phyloP scores from a whole-genome alignment of 2,113 vertebrate genomes.

The Hyperoodon ampullatus region DNA sequence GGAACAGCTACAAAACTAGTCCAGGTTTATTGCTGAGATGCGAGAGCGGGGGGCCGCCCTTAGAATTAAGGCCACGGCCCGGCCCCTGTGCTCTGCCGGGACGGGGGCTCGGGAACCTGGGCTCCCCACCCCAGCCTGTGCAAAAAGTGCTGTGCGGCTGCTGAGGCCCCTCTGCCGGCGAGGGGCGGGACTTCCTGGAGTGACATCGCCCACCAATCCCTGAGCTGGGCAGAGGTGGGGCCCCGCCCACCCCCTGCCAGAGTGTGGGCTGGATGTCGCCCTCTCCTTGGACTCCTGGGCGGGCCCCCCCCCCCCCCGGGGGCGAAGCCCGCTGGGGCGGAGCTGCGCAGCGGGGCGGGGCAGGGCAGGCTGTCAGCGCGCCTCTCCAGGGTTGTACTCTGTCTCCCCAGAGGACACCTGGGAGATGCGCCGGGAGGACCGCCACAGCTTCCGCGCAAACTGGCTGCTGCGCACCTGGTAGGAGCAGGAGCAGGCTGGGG shows the following conservation, averaged over 20 bases:
- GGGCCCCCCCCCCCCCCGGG: neutral
- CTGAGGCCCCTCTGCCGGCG: constrained; percentile 49
- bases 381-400: constrained; percentile 90
- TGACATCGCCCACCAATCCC: constrained; percentile 47
- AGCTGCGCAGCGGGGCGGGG: rapidly evolving
- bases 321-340: neutral
- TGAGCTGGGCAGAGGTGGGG: constrained; percentile 51
- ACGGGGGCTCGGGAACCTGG: neutral
- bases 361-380: constrained; percentile 45
- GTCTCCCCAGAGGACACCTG: constrained; percentile 96
- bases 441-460: constrained; percentile 93
- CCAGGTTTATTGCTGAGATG: constrained; percentile 72
- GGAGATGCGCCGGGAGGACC: constrained; percentile 92
- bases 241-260: neutral
- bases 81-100: constrained; percentile 8
- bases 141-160: constrained; percentile 59
- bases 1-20: constrained; percentile 69
- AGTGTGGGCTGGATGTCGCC: neutral
- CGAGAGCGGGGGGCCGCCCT: neutral
- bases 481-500: neutral
- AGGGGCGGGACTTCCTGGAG: constrained; percentile 61
- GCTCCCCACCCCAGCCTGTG: constrained; percentile 46
- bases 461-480: constrained; percentile 92
- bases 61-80: constrained; percentile 66
- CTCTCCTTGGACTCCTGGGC: neutral